phyloP scores from a whole-genome alignment of 2,797 vertebrate genomes.

The Gobionotothen gibberifrons region DNA sequence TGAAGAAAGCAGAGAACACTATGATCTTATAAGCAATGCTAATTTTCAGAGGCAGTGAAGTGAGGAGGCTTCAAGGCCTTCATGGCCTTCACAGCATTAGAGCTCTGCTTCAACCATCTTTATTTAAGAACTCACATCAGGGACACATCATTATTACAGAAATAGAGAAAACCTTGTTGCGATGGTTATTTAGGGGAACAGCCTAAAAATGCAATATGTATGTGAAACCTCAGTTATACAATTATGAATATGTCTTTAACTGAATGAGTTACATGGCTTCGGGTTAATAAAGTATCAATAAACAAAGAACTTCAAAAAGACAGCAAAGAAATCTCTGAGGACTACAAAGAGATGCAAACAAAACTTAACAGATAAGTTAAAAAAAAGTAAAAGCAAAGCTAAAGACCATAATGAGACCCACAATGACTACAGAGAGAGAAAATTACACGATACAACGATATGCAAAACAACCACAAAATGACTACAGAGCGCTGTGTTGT shows the following conservation, averaged over 20 bases:
- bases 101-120: slow-evolving; percentile 14
- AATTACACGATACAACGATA: not conserved
- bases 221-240: not conserved
- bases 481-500: not conserved
- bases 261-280: too few species aligned
- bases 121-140: slow-evolving; percentile 34
- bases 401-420: not conserved
- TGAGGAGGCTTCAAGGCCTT: slow-evolving; percentile 47
- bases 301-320: not conserved
- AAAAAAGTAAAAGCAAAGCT: not conserved
- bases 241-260: not conserved
- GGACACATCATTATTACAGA: slow-evolving; percentile 17
- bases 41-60: slow-evolving; percentile 50
- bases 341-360: not conserved
- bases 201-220: not conserved
- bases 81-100: slow-evolving; percentile 30
- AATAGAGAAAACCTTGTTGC: slow-evolving; percentile 4
- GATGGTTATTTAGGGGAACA: slow-evolving; percentile 13
- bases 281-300: not conserved
- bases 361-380: not conserved
- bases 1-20: slow-evolving; percentile 30
- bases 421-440: not conserved
- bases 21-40: slow-evolving; percentile 41
- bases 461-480: fast-evolving
- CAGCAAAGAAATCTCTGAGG: not conserved